Evolutionary conservation across 2,797 vertebrate genomes (phyloP), one percentile per base, ranked within the genome.

Genomic region (Parauchenoglanis ngamensis): DNA sequence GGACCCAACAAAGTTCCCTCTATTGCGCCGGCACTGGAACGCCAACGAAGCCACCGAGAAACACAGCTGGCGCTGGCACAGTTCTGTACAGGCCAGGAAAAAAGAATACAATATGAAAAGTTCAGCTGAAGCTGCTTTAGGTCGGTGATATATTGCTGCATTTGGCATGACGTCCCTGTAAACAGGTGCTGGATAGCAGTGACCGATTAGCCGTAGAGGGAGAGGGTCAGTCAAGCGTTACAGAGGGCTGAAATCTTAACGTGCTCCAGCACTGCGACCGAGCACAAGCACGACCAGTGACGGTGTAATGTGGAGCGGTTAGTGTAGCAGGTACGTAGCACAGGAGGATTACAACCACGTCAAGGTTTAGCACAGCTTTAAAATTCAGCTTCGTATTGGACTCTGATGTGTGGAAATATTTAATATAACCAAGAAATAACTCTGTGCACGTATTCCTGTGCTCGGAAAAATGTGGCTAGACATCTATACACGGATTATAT

Each of bases 21-120:
- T 96, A 94, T 96, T 94, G 35, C 67, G 23, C 49, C 7, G 68
- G 81, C 85, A 75, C 89, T 84, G 76, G 87, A 89, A 46, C n/a
- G 23, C 79, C 72, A 94, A 94, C 93, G 94, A 95, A 94, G 90
- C 78, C 76, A 91, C 91, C 90, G 91, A 93, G 95, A 94, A 95
- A 95, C 88, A 91, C 91, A 92, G 12, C 83, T 56, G 25, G 90
- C 91, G 72, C 88, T 90, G 92, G 91, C 93, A 93, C 91, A 87
- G 91, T 85, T 87, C 59, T 83, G 57, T 44, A 11, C 52, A 61
- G 40, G 75, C 75, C 82, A 87, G 81, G 59, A 15, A 73, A 46
- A 86, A 76, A 40, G 15, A 46, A 31, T 21, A 28, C 35, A 35
- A 79, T 21, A 28, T 21, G 54, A 35, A 57, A 59, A 59, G 77